Conservation (phyloP, 2,888 invertebrate genomes). For the Mythimna loreyi region DNA sequence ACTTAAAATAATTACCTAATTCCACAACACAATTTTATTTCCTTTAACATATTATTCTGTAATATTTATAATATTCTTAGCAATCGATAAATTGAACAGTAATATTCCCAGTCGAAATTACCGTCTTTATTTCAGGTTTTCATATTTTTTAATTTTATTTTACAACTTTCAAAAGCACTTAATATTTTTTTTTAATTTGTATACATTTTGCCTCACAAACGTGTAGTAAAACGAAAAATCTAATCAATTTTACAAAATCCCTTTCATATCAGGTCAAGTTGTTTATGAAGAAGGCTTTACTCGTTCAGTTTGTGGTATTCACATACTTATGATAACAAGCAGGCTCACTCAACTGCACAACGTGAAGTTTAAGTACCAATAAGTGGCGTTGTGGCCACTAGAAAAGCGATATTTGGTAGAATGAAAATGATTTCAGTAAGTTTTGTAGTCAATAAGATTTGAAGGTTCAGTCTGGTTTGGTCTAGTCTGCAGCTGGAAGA, state of each 20-base stretch:
- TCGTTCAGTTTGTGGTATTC: conserved; percentile 26
- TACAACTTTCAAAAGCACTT: too few relatives aligned
- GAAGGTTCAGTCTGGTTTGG: too few relatives aligned
- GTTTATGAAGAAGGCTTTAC: conserved; percentile 16
- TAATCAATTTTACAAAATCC: background rate
- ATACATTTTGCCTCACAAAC: background rate
- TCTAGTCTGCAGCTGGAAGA: too few relatives aligned
- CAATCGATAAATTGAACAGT: too few relatives aligned
- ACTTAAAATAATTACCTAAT: too few relatives aligned
- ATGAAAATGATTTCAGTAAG: background rate
- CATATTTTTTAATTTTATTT: too few relatives aligned
- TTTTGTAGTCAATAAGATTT: background rate
- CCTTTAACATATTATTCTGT: too few relatives aligned
- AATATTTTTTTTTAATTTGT: background rate
- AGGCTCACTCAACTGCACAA: conserved; percentile 43
- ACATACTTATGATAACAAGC: conserved; percentile 51
- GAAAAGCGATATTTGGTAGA: conserved; percentile 18
- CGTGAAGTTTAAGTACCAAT: conserved; percentile 55
- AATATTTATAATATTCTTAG: too few relatives aligned
- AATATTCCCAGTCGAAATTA: too few relatives aligned
- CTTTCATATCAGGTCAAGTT: background rate
- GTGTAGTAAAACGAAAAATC: background rate
- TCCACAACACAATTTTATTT: too few relatives aligned
- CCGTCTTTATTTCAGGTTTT: background rate
- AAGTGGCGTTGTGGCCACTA: conserved; percentile 47